A percentile compares a stretch with the other conserved stretches of the same genome.
Conservation (phyloP, 2,113 vertebrate species). For the Xenopus borealis region DNA sequence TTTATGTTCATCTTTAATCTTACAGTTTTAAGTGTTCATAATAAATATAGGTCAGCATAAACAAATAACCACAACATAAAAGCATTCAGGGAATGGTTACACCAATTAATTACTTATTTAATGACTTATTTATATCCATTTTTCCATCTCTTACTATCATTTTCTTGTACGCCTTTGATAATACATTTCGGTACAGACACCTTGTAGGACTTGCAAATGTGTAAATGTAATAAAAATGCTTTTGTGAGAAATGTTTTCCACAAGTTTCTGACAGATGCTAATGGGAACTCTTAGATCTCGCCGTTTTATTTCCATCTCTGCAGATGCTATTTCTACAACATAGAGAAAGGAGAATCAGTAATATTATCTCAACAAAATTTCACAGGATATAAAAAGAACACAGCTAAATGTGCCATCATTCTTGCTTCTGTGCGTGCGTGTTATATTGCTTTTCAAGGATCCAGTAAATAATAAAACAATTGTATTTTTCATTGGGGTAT, state of each 20-base stretch:
- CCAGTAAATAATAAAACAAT: too few species aligned
- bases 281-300: background rate
- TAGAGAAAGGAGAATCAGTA: background rate
- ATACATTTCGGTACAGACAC: background rate
- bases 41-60: background rate
- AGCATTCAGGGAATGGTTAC: background rate
- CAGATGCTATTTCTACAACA: background rate
- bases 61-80: background rate
- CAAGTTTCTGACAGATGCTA: slow-evolving; percentile 1
- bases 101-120: slow-evolving; percentile 1
- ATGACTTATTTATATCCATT: background rate
- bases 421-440: background rate
- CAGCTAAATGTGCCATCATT: background rate
- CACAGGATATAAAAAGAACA: background rate
- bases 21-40: too few species aligned
- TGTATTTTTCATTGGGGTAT: too few species aligned
- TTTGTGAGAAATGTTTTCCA: background rate
- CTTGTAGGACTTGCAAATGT: background rate
- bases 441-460: too few species aligned
- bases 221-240: slow-evolving; percentile 3
- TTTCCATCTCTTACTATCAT: background rate
- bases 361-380: background rate
- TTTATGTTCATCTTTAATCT: too few species aligned
- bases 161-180: background rate
- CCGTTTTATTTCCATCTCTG: background rate